Base-by-base conservation (phyloP, 2,797 vertebrate genomes). In the Gastrophryne carolinensis region DNA sequence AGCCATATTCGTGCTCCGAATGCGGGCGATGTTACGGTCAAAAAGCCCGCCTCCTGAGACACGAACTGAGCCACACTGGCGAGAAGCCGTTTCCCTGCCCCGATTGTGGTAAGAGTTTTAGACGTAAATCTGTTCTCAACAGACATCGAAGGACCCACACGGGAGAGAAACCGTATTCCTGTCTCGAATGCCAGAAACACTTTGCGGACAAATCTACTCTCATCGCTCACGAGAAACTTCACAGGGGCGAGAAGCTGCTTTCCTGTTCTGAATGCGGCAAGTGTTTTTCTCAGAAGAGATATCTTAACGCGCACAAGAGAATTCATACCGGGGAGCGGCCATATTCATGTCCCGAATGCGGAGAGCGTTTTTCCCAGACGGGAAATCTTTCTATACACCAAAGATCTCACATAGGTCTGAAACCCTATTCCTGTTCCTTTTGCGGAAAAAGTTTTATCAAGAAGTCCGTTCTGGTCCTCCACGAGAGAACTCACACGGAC, bases 141-240 rank as follows among this genome's bases (percentile, higher is more conserved):
- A 91, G 91, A 61, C 92, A 93, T 5, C 78, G 89, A 80, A 88
- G 89, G 26, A 87, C 92, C 23, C 91, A 93, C 85, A 91, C 85
- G 0, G 89, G 90, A 2, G 81, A 72, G 15, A 84, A 88, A 27
- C 91, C 90, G 0, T 81, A 90, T 44, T 87, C 86, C 68, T 93
- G 92, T n/a, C 9, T 60, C 0, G 86, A 90, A 57, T 93, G 92
- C 0, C 90, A 90, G 0, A 79, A 86, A 66, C 82, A 89, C 0
- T 72, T 72, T 24, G 39, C 27, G 15, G 35, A 41, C 27, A 72
- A 68, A 27, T 53, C 47, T 3, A 35, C 47, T 12, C 32, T 72
- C 4, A 6, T 61, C 9, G 32, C 19, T n/a, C 56, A 61, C 17
- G 44, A 32, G 27, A 30, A 12, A 35, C 21, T 21, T 3, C 69